Base-by-base conservation (phyloP, 2,797 vertebrate genomes). In the Falco biarmicus region DNA sequence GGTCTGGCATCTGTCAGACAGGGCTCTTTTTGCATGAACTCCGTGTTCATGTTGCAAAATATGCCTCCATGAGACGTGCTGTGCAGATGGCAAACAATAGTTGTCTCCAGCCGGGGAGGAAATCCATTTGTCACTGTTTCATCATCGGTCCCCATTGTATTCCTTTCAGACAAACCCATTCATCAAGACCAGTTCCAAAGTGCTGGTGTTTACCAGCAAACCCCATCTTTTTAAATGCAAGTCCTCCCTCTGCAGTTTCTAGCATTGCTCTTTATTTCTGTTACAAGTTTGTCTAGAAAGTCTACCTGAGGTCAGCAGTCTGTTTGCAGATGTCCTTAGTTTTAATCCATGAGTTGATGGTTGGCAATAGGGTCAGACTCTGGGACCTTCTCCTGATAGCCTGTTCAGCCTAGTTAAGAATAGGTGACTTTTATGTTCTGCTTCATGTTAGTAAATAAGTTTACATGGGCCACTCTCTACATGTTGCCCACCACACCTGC, bases 121-220 rank as follows among this genome's bases (percentile, higher is more conserved):
- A 86, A 95, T 85, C 90, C 76, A 92, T 93, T 92, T 92, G 86
- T 93, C 87, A 92, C 88, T 70, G 50, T 97, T 98, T 98, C 94
- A 96, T 92, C 97, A 93, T 85, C 16, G 39, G 91, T 95, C 81
- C 77, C 84, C 76, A 87, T 97, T 97, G 96, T 96, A 89, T 89
- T 69, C 86, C 92, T 89, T 87, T 95, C 93, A 95, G 95, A 96
- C 75, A 96, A 39, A 56, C 77, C 68, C 66, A 95, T 93, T 96
- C 92, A 94, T 95, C 86, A 93, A 75, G 78, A 31, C 77, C 77
- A 91, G 86, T 87, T 96, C 95, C 87, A 90, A 53, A 97, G 84
- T 88, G 41, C 59, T 95, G 68, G 56, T 77, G 60, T 93, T 93
- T 84, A 79, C 75, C 50, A 90, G 57, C 75, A 90, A 89, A 56